Percentiles rank a stretch among this genome's conserved stretches.
Conservation (phyloP, 2,113 vertebrate genomes). For the Puntigrus tetrazona region DNA sequence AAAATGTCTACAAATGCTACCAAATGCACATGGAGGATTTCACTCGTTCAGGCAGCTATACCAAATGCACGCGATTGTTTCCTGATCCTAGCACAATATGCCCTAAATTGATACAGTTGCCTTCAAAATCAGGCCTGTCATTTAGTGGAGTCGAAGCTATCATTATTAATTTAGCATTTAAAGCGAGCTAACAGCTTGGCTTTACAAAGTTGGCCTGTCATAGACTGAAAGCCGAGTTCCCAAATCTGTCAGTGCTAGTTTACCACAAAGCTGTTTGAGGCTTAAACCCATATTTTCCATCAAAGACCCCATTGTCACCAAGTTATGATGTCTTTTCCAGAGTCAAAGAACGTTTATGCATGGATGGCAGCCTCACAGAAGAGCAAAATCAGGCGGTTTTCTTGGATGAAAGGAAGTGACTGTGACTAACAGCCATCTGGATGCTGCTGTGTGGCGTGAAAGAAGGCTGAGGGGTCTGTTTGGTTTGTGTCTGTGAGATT, state of each 20-base stretch:
- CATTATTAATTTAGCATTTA: conserved; percentile 14
- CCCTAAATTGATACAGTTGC: neutral
- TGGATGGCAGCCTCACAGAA: conserved; percentile 1
- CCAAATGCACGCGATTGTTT: neutral
- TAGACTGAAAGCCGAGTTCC: neutral
- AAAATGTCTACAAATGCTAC: neutral
- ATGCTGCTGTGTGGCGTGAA: neutral
- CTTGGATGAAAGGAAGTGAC: conserved; percentile 15
- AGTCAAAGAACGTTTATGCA: neutral
- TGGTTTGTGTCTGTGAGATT: conserved; percentile 4
- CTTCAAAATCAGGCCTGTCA: neutral
- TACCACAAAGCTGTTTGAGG: conserved; percentile 26
- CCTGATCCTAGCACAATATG: neutral
- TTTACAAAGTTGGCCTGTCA: neutral
- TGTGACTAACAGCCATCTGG: conserved; percentile 30
- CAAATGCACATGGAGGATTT: neutral
- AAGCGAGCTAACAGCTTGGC: neutral
- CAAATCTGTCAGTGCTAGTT: conserved; percentile 15
- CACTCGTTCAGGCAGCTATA: neutral
- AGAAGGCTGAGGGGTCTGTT: neutral
- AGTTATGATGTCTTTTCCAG: neutral
- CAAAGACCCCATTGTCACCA: conserved; percentile 7
- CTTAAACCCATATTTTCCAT: conserved; percentile 20
- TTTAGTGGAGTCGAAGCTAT: neutral
- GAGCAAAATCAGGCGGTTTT: conserved; percentile 25